Percentiles rank a stretch among this genome's conserved stretches.
Evolutionary conservation across 2,113 vertebrate genomes (phyloP).

Genomic region (Cynocephalus volans): DNA sequence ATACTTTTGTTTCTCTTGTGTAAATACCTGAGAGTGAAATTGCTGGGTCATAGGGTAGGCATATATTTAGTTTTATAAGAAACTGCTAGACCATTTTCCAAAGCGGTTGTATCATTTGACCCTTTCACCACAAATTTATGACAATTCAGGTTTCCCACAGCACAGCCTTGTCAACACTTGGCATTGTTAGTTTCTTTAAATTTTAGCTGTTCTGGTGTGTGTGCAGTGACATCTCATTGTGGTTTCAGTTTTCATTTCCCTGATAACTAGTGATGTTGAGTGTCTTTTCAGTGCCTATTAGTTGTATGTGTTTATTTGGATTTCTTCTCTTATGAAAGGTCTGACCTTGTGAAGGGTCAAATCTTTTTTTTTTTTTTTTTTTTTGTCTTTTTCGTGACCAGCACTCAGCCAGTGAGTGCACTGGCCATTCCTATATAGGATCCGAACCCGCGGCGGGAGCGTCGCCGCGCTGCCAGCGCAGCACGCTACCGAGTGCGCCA

Average conservation of each 20-base stretch:
- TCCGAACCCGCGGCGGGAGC: no score
- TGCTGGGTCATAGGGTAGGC: not conserved
- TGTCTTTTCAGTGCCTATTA: not conserved
- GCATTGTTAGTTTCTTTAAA: no score
- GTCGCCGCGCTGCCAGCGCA: no score
- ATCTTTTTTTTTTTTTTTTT: no score
- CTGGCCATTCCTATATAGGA: no score
- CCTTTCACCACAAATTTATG: not conserved
- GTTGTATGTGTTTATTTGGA: not conserved
- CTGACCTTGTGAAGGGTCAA: not conserved
- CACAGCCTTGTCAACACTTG: not conserved
- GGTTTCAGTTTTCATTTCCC: not conserved
- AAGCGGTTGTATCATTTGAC: not conserved
- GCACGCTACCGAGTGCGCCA: no score
- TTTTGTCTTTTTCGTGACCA: no score
- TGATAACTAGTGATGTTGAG: not conserved
- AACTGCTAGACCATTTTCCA: not conserved
- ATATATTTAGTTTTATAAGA: not conserved
- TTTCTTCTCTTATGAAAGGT: not conserved
- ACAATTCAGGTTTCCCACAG: not conserved
- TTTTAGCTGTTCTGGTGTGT: not conserved
- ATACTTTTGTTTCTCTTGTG: not conserved
- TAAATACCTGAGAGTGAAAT: not conserved
- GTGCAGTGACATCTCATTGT: not conserved
- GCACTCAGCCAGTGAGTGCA: no score